phyloP scores from a whole-genome alignment of 2,888 invertebrate species.

The Auanema sp. region DNA sequence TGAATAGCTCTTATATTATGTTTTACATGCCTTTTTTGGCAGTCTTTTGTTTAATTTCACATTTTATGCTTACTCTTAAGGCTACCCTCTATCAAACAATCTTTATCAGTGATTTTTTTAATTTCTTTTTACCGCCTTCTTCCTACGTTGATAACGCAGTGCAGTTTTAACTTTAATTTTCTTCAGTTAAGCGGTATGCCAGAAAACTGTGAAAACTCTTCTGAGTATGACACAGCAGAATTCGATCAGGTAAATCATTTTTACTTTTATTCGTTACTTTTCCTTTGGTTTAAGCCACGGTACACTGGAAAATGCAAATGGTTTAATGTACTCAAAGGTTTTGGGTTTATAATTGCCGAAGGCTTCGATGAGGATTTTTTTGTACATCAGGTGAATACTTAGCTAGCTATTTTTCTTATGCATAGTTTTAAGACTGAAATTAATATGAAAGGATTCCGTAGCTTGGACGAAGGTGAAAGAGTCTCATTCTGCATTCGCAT shows the following conservation, averaged over 20 bases:
- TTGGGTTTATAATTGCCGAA: constrained; percentile 41
- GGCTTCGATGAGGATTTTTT: constrained; percentile 37
- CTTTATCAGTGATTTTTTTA: no score
- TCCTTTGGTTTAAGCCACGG: constrained; percentile 18
- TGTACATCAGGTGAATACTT: constrained; percentile 38
- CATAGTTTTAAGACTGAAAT: constrained; percentile 27
- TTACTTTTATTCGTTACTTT: neutral
- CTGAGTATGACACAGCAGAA: constrained; percentile 24
- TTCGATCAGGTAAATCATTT: neutral
- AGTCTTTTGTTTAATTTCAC: no score
- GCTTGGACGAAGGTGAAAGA: constrained; percentile 41
- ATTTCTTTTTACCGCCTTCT: no score
- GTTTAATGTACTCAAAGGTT: constrained; percentile 45
- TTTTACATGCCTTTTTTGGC: no score
- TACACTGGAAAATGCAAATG: constrained; percentile 38
- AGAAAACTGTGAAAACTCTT: constrained; percentile 22
- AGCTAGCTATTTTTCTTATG: neutral
- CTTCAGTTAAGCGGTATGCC: no score
- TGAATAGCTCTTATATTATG: no score
- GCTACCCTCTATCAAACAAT: no score
- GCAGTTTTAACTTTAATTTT: no score
- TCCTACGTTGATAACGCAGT: no score
- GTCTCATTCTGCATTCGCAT: constrained; percentile 37
- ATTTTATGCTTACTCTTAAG: no score
- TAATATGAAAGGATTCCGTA: constrained; percentile 44